phyloP scores from a whole-genome alignment of 2,113 vertebrate genomes.

The Pelobates fuscus region DNA sequence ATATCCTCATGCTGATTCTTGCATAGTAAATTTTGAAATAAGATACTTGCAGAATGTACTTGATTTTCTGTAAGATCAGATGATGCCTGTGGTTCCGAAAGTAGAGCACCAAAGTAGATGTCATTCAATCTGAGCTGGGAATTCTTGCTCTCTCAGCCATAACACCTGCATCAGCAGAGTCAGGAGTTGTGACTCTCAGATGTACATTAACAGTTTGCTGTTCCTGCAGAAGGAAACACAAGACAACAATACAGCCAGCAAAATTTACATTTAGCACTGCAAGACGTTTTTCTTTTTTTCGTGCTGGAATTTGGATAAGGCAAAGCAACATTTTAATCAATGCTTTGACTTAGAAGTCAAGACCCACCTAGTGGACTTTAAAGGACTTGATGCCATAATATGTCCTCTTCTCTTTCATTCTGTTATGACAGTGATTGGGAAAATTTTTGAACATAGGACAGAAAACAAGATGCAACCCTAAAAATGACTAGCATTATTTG shows the following conservation, averaged over 20 bases:
- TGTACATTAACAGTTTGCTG: slow-evolving; percentile 37
- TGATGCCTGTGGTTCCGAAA: slow-evolving; percentile 15
- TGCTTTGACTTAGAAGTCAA: too few relatives aligned
- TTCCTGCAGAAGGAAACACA: slow-evolving; percentile 10
- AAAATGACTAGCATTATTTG: too few relatives aligned
- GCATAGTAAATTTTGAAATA: slow-evolving; percentile 20
- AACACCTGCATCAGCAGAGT: slow-evolving; percentile 45
- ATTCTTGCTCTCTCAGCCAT: slow-evolving; percentile 41
- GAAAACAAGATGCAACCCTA: too few relatives aligned
- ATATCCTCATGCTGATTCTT: slow-evolving; percentile 18
- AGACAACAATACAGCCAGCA: not conserved
- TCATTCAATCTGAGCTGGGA: slow-evolving; percentile 29
- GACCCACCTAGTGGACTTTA: too few relatives aligned
- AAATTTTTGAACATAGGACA: too few relatives aligned
- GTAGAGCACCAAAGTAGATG: slow-evolving; percentile 18
- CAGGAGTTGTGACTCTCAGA: slow-evolving; percentile 41
- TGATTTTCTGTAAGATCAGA: not conserved
- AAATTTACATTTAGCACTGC: not conserved
- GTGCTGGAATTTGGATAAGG: too few relatives aligned
- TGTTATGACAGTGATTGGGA: too few relatives aligned
- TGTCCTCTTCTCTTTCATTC: too few relatives aligned
- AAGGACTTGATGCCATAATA: too few relatives aligned
- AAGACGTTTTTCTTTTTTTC: too few relatives aligned
- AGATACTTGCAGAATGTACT: slow-evolving; percentile 13
- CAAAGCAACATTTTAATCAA: too few relatives aligned